phyloP scores from a whole-genome alignment of 2,888 invertebrate genomes.

The Rhamphomyia laevipes region DNA sequence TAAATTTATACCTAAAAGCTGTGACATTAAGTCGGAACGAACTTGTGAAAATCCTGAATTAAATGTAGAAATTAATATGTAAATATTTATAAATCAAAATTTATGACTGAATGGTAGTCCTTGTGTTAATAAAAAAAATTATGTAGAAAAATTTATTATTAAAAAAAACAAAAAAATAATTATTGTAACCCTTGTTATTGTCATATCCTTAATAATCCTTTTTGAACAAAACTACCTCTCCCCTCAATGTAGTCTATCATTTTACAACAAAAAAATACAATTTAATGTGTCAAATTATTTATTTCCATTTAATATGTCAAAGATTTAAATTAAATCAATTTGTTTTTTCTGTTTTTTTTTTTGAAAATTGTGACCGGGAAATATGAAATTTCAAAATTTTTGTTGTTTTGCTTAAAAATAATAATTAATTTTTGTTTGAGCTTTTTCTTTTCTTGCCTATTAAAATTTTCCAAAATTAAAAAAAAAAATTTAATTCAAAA shows the following conservation, averaged over 20 bases:
- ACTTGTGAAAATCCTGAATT: too few relatives aligned
- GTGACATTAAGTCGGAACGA: too few relatives aligned
- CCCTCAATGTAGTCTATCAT: conserved; percentile 40
- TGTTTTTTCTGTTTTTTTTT: neutral
- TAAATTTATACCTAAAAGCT: too few relatives aligned
- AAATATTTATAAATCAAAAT: too few relatives aligned
- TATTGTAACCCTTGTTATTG: neutral
- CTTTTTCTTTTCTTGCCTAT: conserved; percentile 37
- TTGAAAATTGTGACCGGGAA: too few relatives aligned
- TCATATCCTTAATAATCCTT: neutral
- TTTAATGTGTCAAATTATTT: neutral
- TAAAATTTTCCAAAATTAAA: conserved; percentile 9
- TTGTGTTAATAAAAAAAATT: too few relatives aligned
- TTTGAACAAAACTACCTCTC: conserved; percentile 17
- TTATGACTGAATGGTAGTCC: too few relatives aligned
- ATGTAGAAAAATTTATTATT: neutral
- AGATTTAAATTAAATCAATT: too few relatives aligned
- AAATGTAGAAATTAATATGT: too few relatives aligned
- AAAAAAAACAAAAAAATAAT: neutral
- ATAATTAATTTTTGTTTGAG: conserved; percentile 27
- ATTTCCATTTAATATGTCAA: too few relatives aligned
- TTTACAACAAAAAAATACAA: conserved; percentile 18
- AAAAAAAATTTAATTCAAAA: conserved; percentile 13
- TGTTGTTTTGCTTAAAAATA: conserved; percentile 12
- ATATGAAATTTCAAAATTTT: conserved; percentile 14